Percentiles rank a stretch among this genome's conserved stretches.
phyloP scores from a whole-genome alignment of 2,797 vertebrate genomes.

The Ibycter americanus region DNA sequence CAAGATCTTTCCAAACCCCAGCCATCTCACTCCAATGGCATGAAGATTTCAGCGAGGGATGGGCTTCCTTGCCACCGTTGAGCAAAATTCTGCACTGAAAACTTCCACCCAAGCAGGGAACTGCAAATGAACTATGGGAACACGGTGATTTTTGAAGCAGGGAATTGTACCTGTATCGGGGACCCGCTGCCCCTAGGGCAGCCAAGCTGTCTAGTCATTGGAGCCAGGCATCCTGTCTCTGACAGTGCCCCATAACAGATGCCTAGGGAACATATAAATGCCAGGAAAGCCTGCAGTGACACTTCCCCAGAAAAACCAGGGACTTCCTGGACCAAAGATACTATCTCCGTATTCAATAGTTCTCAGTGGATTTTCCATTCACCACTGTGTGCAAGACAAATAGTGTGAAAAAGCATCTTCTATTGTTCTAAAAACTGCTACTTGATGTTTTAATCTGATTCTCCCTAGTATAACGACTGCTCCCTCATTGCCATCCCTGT shows the following conservation, averaged over 20 bases:
- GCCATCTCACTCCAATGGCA: background rate
- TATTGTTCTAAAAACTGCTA: background rate
- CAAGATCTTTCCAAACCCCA: background rate
- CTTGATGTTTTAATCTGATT: background rate
- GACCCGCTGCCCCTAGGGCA: background rate
- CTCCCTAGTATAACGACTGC: background rate
- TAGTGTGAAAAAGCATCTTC: background rate
- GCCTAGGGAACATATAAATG: background rate
- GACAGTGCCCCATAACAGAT: background rate
- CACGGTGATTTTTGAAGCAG: background rate
- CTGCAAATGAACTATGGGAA: background rate
- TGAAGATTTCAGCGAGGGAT: background rate
- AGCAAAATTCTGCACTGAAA: background rate
- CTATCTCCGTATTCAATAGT: background rate
- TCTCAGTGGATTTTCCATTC: slow-evolving; percentile 18
- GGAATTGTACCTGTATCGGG: background rate
- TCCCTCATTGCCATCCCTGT: background rate
- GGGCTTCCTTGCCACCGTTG: background rate
- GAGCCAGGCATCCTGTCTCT: slow-evolving; percentile 8
- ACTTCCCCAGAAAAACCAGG: slow-evolving; percentile 42
- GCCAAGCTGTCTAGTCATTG: background rate
- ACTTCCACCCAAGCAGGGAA: background rate
- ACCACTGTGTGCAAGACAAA: background rate
- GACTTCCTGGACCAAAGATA: slow-evolving; percentile 23
- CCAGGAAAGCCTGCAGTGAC: slow-evolving; percentile 41